Evolutionary conservation across 2,888 invertebrate species (phyloP).

Genomic region (Euplagia quadripunctaria): DNA sequence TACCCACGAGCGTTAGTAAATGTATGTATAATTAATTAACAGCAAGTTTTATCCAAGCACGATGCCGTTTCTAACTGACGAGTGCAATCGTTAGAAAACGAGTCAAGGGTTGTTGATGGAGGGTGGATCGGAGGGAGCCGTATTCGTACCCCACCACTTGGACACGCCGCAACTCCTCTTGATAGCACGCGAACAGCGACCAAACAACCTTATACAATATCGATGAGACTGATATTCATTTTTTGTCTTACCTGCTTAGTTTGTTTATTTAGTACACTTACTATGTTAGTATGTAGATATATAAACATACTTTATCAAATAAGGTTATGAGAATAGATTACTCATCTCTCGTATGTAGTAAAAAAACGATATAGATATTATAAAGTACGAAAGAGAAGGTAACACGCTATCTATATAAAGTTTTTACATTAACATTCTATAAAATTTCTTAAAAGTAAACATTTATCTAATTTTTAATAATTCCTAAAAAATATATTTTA

Average conservation of each 20-base stretch:
- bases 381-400: no score
- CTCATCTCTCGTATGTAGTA: conserved; percentile 7
- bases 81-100: conserved; percentile 56
- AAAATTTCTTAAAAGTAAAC: no score
- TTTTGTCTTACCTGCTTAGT: conserved; percentile 33
- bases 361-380: not conserved
- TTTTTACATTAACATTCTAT: no score
- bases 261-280: conserved; percentile 8
- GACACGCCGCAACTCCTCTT: conserved; percentile 74
- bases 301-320: conserved; percentile 38
- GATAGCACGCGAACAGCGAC: conserved; percentile 51
- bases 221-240: conserved; percentile 24
- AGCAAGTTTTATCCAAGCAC: conserved; percentile 42
- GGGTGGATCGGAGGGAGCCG: conserved; percentile 60
- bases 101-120: conserved; percentile 68
- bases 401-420: no score
- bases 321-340: conserved; percentile 30
- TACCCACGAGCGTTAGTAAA: not conserved
- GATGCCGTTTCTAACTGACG: conserved; percentile 47
- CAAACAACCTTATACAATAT: conserved; percentile 26
- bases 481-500: no score
- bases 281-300: conserved; percentile 15
- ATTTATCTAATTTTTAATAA: no score
- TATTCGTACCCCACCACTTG: conserved; percentile 70
- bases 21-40: conserved; percentile 5